These are phyloP conservation scores for Catalaphyllia jardinei DNA, from an alignment of 64 coral and sea anemone species.

Conservation along the genomic window DNA sequence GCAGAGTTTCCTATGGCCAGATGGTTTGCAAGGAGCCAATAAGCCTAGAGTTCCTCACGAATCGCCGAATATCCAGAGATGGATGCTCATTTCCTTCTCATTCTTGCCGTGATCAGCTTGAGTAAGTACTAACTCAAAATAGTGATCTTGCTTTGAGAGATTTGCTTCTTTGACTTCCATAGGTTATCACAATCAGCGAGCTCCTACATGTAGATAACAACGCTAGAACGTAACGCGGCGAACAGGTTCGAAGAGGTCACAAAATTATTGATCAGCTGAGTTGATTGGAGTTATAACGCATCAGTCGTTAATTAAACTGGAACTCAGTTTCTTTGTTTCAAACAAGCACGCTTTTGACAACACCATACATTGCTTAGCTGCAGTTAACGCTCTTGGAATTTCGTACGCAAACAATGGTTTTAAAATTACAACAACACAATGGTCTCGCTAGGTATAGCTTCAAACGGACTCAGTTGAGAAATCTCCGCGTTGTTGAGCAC, in stretches of 20 bases:
- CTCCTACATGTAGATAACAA: no score
- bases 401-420: background rate
- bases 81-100: background rate
- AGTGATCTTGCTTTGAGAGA: background rate
- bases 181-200: background rate
- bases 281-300: background rate
- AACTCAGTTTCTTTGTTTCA: conserved; percentile 1
- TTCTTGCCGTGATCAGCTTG: background rate
- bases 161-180: background rate
- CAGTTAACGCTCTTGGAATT: conserved; percentile 4
- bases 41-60: background rate
- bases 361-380: background rate
- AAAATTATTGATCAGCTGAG: background rate
- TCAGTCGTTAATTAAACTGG: background rate
- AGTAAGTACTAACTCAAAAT: conserved; percentile 15
- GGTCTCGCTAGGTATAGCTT: background rate
- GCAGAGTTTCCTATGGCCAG: background rate
- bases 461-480: background rate
- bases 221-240: background rate
- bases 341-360: background rate
- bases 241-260: background rate
- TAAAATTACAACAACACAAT: background rate
- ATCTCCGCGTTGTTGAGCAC: background rate
- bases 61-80: background rate
- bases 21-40: background rate